phyloP scores from a whole-genome alignment of 2,113 vertebrate genomes.

The Tragelaphus buxtoni region DNA sequence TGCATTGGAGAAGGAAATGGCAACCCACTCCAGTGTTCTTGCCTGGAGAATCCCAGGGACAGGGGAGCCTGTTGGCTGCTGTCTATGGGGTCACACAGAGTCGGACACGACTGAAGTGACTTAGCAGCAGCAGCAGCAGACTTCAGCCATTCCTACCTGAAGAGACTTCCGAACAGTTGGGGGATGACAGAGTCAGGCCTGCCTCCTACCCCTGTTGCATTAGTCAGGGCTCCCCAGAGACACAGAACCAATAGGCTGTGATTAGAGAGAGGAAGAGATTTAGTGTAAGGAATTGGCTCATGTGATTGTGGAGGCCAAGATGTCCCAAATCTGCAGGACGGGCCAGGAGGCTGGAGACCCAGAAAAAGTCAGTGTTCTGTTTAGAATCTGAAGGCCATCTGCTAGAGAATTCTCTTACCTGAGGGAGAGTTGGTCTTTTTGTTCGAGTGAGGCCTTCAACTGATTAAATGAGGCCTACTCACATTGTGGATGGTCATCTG shows the following conservation, averaged over 20 bases:
- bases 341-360: not conserved
- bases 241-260: not conserved
- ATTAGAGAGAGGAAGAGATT: not conserved
- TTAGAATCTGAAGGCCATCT: not conserved
- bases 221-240: not conserved
- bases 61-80: too few species aligned
- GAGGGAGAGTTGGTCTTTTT: not conserved
- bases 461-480: not conserved
- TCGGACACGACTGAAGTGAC: too few species aligned
- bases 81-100: too few species aligned
- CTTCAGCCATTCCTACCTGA: not conserved
- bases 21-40: too few species aligned
- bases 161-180: not conserved
- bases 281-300: not conserved
- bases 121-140: too few species aligned
- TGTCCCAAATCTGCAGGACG: not conserved
- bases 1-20: too few species aligned
- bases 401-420: not conserved
- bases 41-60: too few species aligned
- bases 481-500: not conserved
- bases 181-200: not conserved
- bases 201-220: not conserved
- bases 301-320: not conserved
- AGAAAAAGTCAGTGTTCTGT: not conserved
- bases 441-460: not conserved